phyloP scores from a whole-genome alignment of 2,888 invertebrate genomes.

The Cheilosia soror region DNA sequence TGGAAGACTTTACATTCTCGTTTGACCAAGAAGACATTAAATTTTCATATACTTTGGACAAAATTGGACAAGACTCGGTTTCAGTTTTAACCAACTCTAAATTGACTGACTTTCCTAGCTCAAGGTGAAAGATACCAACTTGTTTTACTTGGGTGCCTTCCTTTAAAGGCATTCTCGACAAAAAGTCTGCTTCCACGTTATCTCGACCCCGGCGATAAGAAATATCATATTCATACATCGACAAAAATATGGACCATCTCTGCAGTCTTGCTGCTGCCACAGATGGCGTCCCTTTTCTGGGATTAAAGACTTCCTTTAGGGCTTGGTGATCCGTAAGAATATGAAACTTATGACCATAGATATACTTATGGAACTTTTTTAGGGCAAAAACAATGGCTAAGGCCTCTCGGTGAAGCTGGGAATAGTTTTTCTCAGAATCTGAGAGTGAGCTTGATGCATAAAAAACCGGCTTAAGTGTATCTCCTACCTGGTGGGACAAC shows the following conservation, averaged over 20 bases:
- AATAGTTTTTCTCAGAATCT: slow-evolving; percentile 76
- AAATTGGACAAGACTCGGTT: background rate
- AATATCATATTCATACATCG: slow-evolving; percentile 54
- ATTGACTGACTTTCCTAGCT: slow-evolving; percentile 26
- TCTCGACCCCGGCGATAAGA: slow-evolving; percentile 39
- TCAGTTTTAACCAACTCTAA: slow-evolving; percentile 20
- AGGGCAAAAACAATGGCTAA: slow-evolving; percentile 80
- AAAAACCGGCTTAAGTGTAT: slow-evolving; percentile 47
- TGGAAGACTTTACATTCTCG: slow-evolving; percentile 1
- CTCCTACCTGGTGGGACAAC: slow-evolving; percentile 53
- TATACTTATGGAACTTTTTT: slow-evolving; percentile 81
- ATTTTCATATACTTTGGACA: slow-evolving; percentile 24
- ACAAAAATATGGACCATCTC: slow-evolving; percentile 50
- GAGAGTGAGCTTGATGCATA: slow-evolving; percentile 62
- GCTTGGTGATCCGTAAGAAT: slow-evolving; percentile 76
- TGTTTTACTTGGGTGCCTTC: slow-evolving; percentile 29
- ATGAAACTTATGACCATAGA: slow-evolving; percentile 78
- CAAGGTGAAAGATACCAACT: slow-evolving; percentile 57
- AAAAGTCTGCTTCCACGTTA: slow-evolving; percentile 71
- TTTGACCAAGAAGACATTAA: slow-evolving; percentile 50
- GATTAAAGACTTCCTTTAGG: slow-evolving; percentile 70
- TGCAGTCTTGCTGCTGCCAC: slow-evolving; percentile 58
- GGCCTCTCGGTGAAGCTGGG: slow-evolving; percentile 77
- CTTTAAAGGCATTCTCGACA: slow-evolving; percentile 71
- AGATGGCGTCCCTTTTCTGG: slow-evolving; percentile 48